Base-by-base conservation (phyloP, 1,140 invertebrate species). In the Luehdorfia chinensis region DNA sequence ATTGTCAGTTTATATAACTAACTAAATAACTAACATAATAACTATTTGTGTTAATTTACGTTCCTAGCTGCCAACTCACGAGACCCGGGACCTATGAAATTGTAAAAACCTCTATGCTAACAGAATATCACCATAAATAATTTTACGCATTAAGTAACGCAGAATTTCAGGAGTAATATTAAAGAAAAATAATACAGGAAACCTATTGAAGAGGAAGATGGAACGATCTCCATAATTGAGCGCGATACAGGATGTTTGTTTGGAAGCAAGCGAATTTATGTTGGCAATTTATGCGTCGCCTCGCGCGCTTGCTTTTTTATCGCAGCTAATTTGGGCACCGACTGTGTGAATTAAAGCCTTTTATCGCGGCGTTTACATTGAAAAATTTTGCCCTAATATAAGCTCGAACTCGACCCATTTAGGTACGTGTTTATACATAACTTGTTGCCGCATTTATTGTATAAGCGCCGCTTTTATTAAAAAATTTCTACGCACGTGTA, bases 211-310 rank as follows among this genome's bases (percentile, higher is more conserved):
- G 47, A 47, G 52, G 50, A 56, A 59, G 60, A 62, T 34, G 51
- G 49, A 63, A 49, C 50, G 59, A 58, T 63, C 47, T 50, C 51
- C 59, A 66, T 67, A 64, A 67, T 67, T 63, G 64, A 56, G 49
- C 52, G 36, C 43, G 46, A 55, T 59, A 64, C 55, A 47, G 59
- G 47, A 56, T 63, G 64, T 66, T 65, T 65, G 61, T 65, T 59
- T 47, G 54, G 47, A 31, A 43, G 9, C 31, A 27, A 50, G 43
- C 36, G 47, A 63, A 59, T 63, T 66, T 66, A 59, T 63, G 55
- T 59, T 47, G 44, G 51, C 64, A 57, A 66, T 66, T 63, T 63
- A 63, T 66, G 59, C 51, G 56, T 50, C 44, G 53, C 41, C 55
- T 57, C 48, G 59, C 34, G 50, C 25, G 34, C 45, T 46, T 59